Conservation (phyloP, 2,797 vertebrate genomes). For the Cryptoblepharus egeriae region DNA sequence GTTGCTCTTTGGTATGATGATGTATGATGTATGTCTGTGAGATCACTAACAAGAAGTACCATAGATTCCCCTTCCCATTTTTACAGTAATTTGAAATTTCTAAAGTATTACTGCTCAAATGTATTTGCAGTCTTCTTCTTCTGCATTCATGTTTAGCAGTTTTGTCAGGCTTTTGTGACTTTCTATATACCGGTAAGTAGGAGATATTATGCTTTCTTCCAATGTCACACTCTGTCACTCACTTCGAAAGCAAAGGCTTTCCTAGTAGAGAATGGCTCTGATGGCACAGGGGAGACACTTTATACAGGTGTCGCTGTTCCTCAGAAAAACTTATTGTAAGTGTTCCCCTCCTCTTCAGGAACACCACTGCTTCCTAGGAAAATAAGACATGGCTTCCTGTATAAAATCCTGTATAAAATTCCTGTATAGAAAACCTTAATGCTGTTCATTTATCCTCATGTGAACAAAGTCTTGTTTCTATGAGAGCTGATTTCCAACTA, state of each 20-base stretch:
- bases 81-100: neutral
- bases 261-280: too few species aligned
- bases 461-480: neutral
- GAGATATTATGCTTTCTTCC: too few species aligned
- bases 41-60: neutral
- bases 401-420: slow-evolving; percentile 1
- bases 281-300: too few species aligned
- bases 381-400: neutral
- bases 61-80: neutral
- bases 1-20: neutral
- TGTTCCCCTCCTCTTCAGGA: too few species aligned
- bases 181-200: too few species aligned
- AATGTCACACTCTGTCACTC: too few species aligned
- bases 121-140: too few species aligned
- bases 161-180: neutral
- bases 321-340: too few species aligned
- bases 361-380: too few species aligned
- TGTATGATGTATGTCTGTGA: neutral
- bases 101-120: neutral
- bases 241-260: too few species aligned
- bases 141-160: neutral
- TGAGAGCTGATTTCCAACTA: neutral
- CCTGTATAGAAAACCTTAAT: slow-evolving; percentile 10
- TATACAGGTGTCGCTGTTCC: too few species aligned
- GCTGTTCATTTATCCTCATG: neutral